These are phyloP conservation scores for human DNA, from an alignment of 2,113 vertebrate species.

Conservation along the genomic window DNA sequence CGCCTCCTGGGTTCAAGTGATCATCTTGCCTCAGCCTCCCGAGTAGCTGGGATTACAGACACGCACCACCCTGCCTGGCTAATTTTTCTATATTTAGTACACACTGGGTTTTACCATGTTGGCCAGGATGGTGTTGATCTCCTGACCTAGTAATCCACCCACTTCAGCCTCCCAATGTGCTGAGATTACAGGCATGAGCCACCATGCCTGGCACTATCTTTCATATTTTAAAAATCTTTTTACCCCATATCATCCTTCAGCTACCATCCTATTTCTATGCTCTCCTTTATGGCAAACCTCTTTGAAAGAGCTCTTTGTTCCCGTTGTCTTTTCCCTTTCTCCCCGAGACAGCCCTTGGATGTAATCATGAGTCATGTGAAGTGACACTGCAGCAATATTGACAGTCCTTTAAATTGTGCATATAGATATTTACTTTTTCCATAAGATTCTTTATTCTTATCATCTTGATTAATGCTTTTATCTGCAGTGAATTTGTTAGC, in stretches of 20 bases:
- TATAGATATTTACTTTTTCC: neutral
- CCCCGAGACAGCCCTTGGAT: neutral
- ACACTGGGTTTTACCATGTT: too few relatives aligned
- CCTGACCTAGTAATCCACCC: too few relatives aligned
- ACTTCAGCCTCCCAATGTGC: too few relatives aligned
- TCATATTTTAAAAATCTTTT: neutral
- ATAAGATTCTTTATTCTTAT: neutral
- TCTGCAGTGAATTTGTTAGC: neutral
- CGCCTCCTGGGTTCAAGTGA: too few relatives aligned
- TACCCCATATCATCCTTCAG: neutral
- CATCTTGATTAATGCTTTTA: neutral
- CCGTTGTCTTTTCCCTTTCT: neutral
- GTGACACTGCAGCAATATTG: neutral
- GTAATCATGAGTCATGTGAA: neutral
- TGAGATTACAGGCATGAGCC: too few relatives aligned
- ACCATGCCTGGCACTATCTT: too few relatives aligned
- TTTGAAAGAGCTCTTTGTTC: neutral
- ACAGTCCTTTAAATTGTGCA: neutral
- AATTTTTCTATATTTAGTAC: too few relatives aligned
- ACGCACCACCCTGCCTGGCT: rapidly evolving
- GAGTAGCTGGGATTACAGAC: too few relatives aligned
- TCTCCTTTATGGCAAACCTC: neutral
- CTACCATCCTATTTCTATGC: neutral
- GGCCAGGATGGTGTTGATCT: too few relatives aligned
- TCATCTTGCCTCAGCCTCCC: too few relatives aligned